Conservation (phyloP, 2,888 invertebrate species). For the Dolichopus griseipennis region DNA sequence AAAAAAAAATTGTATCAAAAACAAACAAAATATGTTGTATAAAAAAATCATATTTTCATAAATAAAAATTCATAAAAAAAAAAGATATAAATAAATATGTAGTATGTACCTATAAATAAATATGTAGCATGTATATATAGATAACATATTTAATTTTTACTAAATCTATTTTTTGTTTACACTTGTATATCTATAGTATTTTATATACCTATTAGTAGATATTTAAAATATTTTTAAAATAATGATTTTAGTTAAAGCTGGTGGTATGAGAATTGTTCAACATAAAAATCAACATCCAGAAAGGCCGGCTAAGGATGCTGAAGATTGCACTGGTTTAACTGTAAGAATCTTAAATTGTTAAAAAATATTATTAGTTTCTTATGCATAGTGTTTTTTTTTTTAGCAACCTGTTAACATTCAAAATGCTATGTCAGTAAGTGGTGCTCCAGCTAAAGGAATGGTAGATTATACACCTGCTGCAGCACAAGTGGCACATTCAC, state of each 20-base stretch:
- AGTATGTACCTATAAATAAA: too few species aligned
- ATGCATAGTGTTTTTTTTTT: slow-evolving; percentile 5
- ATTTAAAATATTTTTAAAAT: too few species aligned
- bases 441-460: slow-evolving; percentile 71
- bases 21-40: too few species aligned
- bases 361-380: background rate
- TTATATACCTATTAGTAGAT: too few species aligned
- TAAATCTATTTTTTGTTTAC: too few species aligned
- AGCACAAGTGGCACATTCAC: slow-evolving; percentile 75
- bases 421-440: slow-evolving; percentile 65
- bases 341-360: slow-evolving; percentile 41
- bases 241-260: slow-evolving; percentile 66
- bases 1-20: too few species aligned
- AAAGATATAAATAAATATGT: too few species aligned
- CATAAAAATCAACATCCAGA: slow-evolving; percentile 63
- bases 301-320: slow-evolving; percentile 57
- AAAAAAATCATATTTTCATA: too few species aligned
- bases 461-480: slow-evolving; percentile 85
- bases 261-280: slow-evolving; percentile 86
- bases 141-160: too few species aligned
- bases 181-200: too few species aligned
- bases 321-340: slow-evolving; percentile 64
- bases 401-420: slow-evolving; percentile 51
- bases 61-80: too few species aligned
- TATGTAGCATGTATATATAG: too few species aligned